These are phyloP conservation scores for Anas bernieri DNA, from an alignment of 2,797 vertebrate species.

Conservation along the genomic window DNA sequence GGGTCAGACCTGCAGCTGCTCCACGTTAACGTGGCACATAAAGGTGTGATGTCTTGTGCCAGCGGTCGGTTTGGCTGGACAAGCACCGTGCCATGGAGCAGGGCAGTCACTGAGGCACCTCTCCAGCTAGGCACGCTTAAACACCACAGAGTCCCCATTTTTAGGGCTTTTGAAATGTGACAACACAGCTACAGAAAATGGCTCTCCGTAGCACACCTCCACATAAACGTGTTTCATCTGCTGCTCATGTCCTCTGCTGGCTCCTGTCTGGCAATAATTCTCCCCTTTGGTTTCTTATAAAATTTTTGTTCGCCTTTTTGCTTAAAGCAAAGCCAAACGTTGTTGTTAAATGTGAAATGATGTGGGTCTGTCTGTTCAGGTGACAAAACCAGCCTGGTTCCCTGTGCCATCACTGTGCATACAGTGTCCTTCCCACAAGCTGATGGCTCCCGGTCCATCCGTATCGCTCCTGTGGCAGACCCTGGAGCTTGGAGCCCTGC, in stretches of 20 bases:
- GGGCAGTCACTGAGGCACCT: too few species aligned
- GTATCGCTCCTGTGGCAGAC: accelerated
- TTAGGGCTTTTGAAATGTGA: neutral
- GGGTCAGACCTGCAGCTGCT: neutral
- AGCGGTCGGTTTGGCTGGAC: neutral
- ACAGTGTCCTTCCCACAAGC: neutral
- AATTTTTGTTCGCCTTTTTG: neutral
- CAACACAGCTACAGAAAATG: neutral
- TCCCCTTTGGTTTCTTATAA: neutral
- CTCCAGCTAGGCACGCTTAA: neutral
- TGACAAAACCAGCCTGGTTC: neutral
- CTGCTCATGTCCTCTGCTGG: neutral
- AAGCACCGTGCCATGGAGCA: neutral
- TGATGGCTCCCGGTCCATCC: neutral
- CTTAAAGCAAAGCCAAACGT: neutral
- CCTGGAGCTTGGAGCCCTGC: neutral
- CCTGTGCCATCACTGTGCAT: too few species aligned
- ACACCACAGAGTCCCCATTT: neutral
- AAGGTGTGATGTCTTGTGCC: accelerated
- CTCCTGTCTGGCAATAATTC: neutral
- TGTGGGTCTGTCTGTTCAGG: neutral
- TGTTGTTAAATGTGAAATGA: neutral
- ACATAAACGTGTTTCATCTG: neutral
- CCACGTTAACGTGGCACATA: accelerated
- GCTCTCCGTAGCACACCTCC: neutral